phyloP scores from a whole-genome alignment of 2,113 vertebrate genomes.

The Antechinus flavipes region DNA sequence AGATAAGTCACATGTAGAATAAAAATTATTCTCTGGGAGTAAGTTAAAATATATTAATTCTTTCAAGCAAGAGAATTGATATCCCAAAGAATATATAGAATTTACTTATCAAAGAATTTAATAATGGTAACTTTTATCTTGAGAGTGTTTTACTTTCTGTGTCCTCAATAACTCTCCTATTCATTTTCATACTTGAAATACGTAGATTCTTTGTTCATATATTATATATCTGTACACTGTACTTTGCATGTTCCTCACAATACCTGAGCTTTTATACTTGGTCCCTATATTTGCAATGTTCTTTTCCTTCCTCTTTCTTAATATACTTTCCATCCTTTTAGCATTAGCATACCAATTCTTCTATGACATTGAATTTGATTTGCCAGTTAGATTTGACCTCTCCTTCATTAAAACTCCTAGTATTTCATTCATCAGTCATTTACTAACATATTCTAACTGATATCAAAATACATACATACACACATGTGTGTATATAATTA shows the following conservation, averaged over 20 bases:
- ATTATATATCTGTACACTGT: background rate
- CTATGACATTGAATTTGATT: background rate
- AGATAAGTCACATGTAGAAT: background rate
- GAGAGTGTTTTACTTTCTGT: background rate
- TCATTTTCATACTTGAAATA: background rate
- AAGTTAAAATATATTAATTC: background rate
- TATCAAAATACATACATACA: background rate
- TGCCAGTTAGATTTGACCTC: background rate
- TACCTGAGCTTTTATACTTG: background rate
- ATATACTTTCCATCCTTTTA: background rate
- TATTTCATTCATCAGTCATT: background rate
- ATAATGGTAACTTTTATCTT: background rate
- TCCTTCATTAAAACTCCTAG: background rate
- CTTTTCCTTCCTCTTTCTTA: background rate
- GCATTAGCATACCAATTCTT: background rate
- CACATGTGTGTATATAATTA: background rate
- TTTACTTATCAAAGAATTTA: background rate
- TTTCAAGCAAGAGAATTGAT: constrained; percentile 16
- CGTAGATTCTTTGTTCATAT: background rate
- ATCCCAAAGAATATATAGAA: background rate
- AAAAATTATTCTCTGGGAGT: constrained; percentile 20
- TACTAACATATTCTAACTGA: background rate
- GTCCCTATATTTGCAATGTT: background rate
- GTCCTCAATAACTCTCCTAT: background rate
- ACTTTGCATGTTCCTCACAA: background rate